Evolutionary conservation across 2,888 invertebrate species (phyloP).

Genomic region (Cryptocephalus moraei): DNA sequence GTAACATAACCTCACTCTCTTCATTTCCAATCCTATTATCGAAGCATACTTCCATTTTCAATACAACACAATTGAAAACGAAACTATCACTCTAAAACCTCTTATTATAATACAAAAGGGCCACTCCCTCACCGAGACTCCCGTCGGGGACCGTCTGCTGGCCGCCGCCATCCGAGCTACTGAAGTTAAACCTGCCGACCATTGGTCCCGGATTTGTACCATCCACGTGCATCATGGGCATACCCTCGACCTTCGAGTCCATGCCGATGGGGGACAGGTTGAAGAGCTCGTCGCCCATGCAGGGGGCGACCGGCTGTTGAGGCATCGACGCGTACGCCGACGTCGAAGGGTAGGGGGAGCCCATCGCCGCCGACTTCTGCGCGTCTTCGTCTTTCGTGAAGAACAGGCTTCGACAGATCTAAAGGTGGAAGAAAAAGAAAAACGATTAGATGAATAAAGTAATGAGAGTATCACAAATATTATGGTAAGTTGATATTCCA

Average conservation of each 20-base stretch:
- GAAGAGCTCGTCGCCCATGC: conserved; percentile 5
- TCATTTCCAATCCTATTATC: no score
- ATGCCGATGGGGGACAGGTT: conserved; percentile 9
- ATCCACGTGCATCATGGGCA: conserved; percentile 54
- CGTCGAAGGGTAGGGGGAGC: not conserved
- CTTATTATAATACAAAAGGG: no score
- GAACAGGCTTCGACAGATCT: conserved; percentile 33
- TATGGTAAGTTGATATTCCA: no score
- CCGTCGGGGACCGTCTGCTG: not conserved
- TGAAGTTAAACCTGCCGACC: conserved; percentile 43
- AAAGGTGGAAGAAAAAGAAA: conserved; percentile 5
- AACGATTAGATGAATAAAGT: not conserved
- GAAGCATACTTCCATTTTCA: no score
- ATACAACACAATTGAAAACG: no score
- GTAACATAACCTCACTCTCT: no score
- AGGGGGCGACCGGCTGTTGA: not conserved
- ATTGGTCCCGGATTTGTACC: conserved; percentile 69
- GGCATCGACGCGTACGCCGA: conserved; percentile 2
- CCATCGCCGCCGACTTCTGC: not conserved
- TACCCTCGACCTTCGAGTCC: conserved; percentile 33
- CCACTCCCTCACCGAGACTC: no score
- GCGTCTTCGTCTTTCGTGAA: conserved; percentile 25
- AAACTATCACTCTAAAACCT: no score
- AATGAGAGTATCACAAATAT: no score
- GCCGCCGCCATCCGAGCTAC: conserved; percentile 1